Base-by-base conservation (phyloP, 2,797 vertebrate genomes). In the Phalanger gymnotis region DNA sequence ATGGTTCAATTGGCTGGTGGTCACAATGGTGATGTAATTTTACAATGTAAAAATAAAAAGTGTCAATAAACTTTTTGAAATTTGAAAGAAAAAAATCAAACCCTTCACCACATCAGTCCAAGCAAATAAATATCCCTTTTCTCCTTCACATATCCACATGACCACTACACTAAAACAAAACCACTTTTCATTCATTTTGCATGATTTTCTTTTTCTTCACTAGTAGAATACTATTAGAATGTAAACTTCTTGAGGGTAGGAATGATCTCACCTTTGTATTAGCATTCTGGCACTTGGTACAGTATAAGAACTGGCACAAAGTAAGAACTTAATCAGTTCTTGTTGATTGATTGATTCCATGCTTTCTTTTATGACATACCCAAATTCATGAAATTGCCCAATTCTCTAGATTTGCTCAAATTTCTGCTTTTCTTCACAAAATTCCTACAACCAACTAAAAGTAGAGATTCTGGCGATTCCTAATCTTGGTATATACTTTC, bases 111-210 rank as follows among this genome's bases (percentile, higher is more conserved):
- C 30, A n/a, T 12, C 53, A 87, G 52, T 53, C 25, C 6, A 52
- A 28, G 91, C 28, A 31, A 19, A n/a, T 1, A 5, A 19, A 19
- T 28, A 13, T 16, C 52, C 92, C 47, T 3, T 16, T 55, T 81
- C 19, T 89, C n/a, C 31, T 4, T n/a, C 14, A 7, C 16, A n/a
- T 47, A 34, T 2, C 7, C 4, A 0, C 10, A 3, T 27, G 30
- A 25, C 11, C 13, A 4, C 11, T 53, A 47, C n/a, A 47, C 7
- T 11, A n/a, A 47, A 31, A 11, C 3, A 40, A 0, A 0, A 47
- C n/a, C 27, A 19, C 10, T 5, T 40, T 0, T 0, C 2, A 0
- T 1, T 54, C 54, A 54, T 81, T 54, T 5, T 73, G 61, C 13
- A 73, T 40, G n/a, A 81, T 81, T 47, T 47, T 81, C 40, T 47